phyloP scores from a whole-genome alignment of 2,797 vertebrate genomes.

The Dicrostonyx torquatus region DNA sequence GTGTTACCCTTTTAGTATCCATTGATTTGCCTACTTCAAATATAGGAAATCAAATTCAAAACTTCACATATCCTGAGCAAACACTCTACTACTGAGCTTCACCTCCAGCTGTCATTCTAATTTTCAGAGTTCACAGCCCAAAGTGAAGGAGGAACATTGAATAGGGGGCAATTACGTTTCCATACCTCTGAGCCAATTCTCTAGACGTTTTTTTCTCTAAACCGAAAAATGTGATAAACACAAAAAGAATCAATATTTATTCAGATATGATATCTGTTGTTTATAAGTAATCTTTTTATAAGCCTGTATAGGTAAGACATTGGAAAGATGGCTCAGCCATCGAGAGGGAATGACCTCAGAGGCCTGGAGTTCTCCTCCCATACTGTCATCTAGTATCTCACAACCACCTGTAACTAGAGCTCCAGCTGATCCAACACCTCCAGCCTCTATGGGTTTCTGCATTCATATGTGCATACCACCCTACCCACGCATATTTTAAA shows the following conservation, averaged over 20 bases:
- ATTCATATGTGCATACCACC: neutral
- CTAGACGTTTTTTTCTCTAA: neutral
- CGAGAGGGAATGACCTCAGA: neutral
- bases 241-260: neutral
- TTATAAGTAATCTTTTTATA: neutral
- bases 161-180: neutral
- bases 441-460: neutral
- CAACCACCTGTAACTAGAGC: too few species aligned
- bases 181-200: neutral
- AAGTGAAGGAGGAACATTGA: neutral
- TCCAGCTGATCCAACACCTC: neutral
- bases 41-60: neutral
- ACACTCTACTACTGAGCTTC: neutral
- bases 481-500: neutral
- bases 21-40: neutral
- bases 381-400: neutral
- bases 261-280: neutral
- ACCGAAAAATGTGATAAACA: neutral
- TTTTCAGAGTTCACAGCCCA: neutral
- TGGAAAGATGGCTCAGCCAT: too few species aligned
- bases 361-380: neutral
- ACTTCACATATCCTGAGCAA: neutral
- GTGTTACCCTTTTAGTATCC: neutral
- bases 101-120: neutral
- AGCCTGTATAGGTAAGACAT: neutral